These are phyloP conservation scores for Alligator sinensis DNA, from an alignment of 2,113 vertebrate genomes.

Conservation along the genomic window DNA sequence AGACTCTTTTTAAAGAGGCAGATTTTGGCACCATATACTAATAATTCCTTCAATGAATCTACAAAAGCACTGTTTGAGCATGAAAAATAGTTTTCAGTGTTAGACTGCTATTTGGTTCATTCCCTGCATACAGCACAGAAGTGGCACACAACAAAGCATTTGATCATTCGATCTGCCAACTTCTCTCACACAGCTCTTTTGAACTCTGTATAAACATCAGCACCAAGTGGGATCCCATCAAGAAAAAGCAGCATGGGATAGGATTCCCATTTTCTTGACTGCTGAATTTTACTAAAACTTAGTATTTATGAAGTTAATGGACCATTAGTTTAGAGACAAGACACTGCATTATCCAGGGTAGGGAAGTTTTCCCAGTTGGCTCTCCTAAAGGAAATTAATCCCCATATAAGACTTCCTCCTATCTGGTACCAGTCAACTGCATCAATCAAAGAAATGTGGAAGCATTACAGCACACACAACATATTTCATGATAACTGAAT, in stretches of 20 bases:
- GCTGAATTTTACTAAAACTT: background rate
- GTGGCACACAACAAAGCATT: background rate
- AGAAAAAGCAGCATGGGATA: background rate
- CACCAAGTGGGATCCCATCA: background rate
- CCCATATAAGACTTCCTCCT: background rate
- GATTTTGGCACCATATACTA: background rate
- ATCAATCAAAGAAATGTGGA: background rate
- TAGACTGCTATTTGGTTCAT: background rate
- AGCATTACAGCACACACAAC: background rate
- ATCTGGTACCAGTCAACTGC: background rate
- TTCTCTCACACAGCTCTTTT: background rate
- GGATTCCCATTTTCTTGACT: background rate
- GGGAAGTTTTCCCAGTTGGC: background rate
- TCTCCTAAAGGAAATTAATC: background rate
- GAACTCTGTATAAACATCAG: background rate
- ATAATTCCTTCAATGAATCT: background rate
- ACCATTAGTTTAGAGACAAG: background rate
- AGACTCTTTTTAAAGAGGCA: background rate
- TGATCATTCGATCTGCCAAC: background rate
- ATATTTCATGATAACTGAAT: background rate
- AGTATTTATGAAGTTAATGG: background rate
- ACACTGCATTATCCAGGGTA: background rate
- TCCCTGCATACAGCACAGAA: background rate
- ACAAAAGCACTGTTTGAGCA: background rate
- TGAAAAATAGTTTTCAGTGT: background rate